These are phyloP conservation scores for Capreolus pygargus DNA, from an alignment of 2,113 vertebrate species.

Conservation along the genomic window DNA sequence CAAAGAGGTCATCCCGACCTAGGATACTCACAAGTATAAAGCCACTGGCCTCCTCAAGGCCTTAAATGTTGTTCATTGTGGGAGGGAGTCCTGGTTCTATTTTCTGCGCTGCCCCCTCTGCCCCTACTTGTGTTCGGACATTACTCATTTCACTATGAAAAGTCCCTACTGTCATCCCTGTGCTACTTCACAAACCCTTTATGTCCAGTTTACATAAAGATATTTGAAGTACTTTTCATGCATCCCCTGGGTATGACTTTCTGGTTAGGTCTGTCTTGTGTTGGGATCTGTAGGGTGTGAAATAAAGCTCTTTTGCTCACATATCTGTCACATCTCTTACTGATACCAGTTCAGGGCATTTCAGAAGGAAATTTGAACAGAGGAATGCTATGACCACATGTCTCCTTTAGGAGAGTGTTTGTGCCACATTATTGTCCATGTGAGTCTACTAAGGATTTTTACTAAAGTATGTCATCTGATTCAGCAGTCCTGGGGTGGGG, in stretches of 20 bases:
- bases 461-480: neutral
- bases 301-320: neutral
- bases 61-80: neutral
- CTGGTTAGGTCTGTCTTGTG: neutral
- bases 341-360: neutral
- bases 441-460: neutral
- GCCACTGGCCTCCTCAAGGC: neutral
- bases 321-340: neutral
- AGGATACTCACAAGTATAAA: neutral
- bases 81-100: neutral
- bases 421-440: neutral
- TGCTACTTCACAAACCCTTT: neutral
- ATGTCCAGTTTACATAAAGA: neutral
- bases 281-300: neutral
- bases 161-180: rapidly evolving
- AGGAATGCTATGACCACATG: neutral
- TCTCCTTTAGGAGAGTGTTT: neutral
- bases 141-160: neutral
- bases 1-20: neutral
- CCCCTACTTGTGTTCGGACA: neutral
- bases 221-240: neutral
- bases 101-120: neutral
- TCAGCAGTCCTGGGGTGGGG: neutral
- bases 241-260: neutral
- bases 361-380: neutral